A percentile compares a stretch with the other conserved stretches of the same genome.
Evolutionary conservation across 2,113 vertebrate genomes (phyloP).

Genomic region (Brachionichthys hirsutus): DNA sequence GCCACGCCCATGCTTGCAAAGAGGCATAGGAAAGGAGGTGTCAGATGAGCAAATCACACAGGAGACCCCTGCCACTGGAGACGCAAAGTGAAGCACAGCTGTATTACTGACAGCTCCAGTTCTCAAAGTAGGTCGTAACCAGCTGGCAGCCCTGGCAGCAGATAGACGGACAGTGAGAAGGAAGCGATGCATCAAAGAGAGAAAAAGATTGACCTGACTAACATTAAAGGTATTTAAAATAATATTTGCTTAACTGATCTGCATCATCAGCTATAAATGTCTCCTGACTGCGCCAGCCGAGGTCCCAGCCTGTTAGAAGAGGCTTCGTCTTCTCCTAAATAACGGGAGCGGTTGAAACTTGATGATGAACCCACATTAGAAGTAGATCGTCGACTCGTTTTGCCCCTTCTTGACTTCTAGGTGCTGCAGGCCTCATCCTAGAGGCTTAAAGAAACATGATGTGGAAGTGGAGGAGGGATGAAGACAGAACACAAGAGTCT

Average conservation of each 20-base stretch:
- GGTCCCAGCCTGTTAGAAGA: not conserved
- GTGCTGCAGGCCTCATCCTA: not conserved
- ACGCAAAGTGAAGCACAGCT: constrained; percentile 54
- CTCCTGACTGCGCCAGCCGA: not conserved
- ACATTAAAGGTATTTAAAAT: too few species aligned
- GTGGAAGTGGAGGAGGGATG: not conserved
- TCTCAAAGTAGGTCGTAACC: constrained; percentile 68
- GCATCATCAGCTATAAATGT: not conserved
- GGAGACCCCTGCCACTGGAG: constrained; percentile 12
- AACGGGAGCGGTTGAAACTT: not conserved
- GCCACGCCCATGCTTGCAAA: too few species aligned
- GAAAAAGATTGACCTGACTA: not conserved
- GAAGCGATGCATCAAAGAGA: constrained; percentile 13
- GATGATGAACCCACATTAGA: not conserved
- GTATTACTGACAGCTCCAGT: constrained; percentile 61
- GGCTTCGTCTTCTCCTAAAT: constrained; percentile 3
- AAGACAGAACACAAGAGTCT: too few species aligned
- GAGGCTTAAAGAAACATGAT: not conserved
- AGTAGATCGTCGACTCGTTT: not conserved
- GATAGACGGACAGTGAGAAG: constrained; percentile 25
- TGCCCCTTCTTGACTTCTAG: not conserved
- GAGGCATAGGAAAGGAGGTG: too few species aligned
- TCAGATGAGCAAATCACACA: too few species aligned
- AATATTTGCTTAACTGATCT: too few species aligned
- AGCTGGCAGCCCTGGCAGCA: constrained; percentile 48